Evolutionary conservation across 2,888 invertebrate species (phyloP), one percentile per base, ranked within the genome.

Genomic region (Drosophila koepferae): DNA sequence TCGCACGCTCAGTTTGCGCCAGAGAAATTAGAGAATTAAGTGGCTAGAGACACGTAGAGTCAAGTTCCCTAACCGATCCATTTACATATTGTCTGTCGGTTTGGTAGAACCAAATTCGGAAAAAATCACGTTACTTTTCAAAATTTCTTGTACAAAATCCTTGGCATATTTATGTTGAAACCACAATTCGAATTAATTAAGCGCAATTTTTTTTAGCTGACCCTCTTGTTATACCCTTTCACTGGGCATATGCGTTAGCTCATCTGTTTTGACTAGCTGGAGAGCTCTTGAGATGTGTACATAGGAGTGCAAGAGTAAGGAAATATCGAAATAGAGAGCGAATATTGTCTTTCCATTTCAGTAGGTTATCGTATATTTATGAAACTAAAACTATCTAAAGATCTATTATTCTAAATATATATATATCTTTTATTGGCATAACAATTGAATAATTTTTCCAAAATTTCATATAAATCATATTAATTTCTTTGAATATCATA

Each of bases 1-100:
- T 76, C 63, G 53, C 75, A 76, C 75, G 77, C 72, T 76, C 63
- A 77, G 56, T 49, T 67, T 16, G 36, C 41, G 53, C 34, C 58
- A 43, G 56, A 38, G 56, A 53, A 43, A 64, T 51, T 28, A 28
- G 38, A 38, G 43, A 60, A 60, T 60, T 51, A 72, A 72, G 55
- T 72, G 60, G 51, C 66, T 60, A 14, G 53, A 53, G 46, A 16
- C 74, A 74, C 74, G 74, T 44, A 69, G 59, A 58, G 44, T 36
- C 58, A 16, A 58, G 58, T 44, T 44, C 10, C 58, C 6, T 36
- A 20, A 34, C 34, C 44, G 58, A 44, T 36, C 44, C 60, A 49
- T 41, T 60, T 49, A 41, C 48, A 60, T 60, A 16, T 16, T 58
- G 9, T 34, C 34, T 18, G 9, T 16, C 7, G 5, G 1, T 28